A percentile compares a stretch with the other conserved stretches of the same genome.
These are phyloP conservation scores for Cassiopea xamachana DNA, from an alignment of 30 jellyfish, hydroid and myxozoan genomes.

Conservation along the genomic window DNA sequence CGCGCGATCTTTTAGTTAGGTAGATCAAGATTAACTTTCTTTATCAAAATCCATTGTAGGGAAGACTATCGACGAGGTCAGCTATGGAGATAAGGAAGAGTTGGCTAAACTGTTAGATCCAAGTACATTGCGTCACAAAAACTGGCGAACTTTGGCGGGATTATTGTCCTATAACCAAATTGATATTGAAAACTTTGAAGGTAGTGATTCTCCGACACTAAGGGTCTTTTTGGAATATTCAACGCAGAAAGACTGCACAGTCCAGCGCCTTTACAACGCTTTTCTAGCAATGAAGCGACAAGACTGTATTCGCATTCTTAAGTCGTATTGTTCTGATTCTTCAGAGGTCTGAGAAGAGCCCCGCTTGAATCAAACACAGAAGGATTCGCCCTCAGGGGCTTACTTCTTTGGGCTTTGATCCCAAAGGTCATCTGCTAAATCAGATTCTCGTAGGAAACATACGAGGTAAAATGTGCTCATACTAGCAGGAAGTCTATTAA, in stretches of 20 bases:
- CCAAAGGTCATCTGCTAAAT: neutral
- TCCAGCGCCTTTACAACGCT: neutral
- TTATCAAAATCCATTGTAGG: neutral
- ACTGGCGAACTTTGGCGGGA: slow-evolving; percentile 55
- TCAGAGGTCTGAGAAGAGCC: slow-evolving; percentile 3
- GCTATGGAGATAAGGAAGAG: neutral
- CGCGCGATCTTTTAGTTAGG: no score
- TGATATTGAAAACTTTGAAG: slow-evolving; percentile 21
- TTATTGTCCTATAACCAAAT: slow-evolving; percentile 18
- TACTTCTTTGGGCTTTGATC: neutral
- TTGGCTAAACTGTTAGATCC: slow-evolving; percentile 21
- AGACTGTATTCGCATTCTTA: slow-evolving; percentile 19
- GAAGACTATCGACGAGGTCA: neutral
- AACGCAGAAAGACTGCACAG: neutral
- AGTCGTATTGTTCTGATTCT: neutral
- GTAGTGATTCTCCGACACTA: slow-evolving; percentile 32
- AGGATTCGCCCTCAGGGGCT: neutral
- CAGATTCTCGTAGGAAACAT: neutral
- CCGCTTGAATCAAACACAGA: neutral
- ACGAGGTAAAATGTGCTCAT: no score
- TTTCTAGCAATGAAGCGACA: slow-evolving; percentile 17
- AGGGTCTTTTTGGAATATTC: slow-evolving; percentile 14
- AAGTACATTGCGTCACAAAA: neutral
- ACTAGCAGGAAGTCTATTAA: no score
- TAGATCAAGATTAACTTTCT: no score